Conservation (phyloP, 2,113 vertebrate genomes). For the Chloroceryle aenea region DNA sequence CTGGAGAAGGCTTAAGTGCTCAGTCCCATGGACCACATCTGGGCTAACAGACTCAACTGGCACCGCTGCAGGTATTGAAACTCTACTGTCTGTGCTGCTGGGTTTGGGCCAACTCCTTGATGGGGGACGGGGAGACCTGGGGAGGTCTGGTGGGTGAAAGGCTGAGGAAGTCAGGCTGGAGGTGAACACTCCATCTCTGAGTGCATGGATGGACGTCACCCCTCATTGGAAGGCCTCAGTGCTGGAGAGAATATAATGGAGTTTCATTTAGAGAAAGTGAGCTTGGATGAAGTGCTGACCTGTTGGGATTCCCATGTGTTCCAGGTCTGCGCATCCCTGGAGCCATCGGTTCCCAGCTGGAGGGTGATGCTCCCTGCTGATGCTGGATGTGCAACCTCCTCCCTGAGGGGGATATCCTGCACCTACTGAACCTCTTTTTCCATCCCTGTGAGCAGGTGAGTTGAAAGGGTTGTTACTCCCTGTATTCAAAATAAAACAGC, state of each 20-base stretch:
- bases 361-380: neutral
- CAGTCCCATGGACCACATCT: no score
- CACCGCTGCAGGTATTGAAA: fast-evolving
- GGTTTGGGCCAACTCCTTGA: neutral
- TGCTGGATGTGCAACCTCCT: neutral
- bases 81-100: neutral
- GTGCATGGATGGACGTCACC: fast-evolving
- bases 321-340: neutral
- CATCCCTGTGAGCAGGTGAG: neutral
- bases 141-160: neutral
- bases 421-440: neutral
- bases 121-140: neutral
- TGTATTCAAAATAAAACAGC: neutral
- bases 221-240: fast-evolving
- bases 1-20: neutral
- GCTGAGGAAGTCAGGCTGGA: neutral
- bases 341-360: fast-evolving
- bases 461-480: neutral
- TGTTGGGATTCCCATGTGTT: neutral
- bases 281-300: neutral
- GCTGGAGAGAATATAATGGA: fast-evolving
- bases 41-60: neutral
- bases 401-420: neutral
- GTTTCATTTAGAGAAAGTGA: neutral
- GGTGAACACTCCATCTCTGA: neutral